Base-by-base conservation (phyloP, 2,888 invertebrate genomes). In the Catocala nupta region DNA sequence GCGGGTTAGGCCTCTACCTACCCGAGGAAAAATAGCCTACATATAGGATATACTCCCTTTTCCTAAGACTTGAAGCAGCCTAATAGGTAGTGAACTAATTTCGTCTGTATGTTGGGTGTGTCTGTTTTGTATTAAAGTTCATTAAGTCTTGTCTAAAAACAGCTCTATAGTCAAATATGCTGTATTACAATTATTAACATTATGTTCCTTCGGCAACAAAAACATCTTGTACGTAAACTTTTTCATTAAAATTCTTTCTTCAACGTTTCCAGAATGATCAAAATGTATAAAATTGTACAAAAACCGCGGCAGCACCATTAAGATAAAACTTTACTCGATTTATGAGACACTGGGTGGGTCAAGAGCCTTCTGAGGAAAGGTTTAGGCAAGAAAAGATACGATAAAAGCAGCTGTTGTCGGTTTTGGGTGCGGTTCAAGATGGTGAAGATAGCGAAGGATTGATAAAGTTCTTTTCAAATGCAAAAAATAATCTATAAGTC, bases 321-420 rank as follows among this genome's bases (percentile, higher is more conserved):
- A 72, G 75, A 74, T 75, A 76, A 76, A 74, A 74, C 64, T 74
- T 74, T 70, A 67, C 51, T 59, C 61, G 60, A 74, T 74, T 74
- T 74, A 76, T 73, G 76, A 59, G 76, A 58, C 76, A 64, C 65
- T 48, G 55, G 70, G 59, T 25, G 64, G 73, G 70, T 65, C 76
- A 65, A 67, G 63, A 58, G 63, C 33, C 52, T 47, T 44, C 45
- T 47, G 45, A 55, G 57, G 16, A 58, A 65, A 70, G 70, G 66
- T 66, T 75, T 64, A 52, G 66, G 57, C 49, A 52, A 61, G 54
- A 50, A 67, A 62, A 55, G 52, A 57, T 54, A 36, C 47, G 73
- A 76, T 76, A 77, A 67, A 68, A 65, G 55, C 77, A 69, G 67
- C 61, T 68, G 68, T 59, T 64, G 47, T 7, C 33, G 39, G 51